phyloP scores from a whole-genome alignment of 2,888 invertebrate species.

The Camponotus fellah region DNA sequence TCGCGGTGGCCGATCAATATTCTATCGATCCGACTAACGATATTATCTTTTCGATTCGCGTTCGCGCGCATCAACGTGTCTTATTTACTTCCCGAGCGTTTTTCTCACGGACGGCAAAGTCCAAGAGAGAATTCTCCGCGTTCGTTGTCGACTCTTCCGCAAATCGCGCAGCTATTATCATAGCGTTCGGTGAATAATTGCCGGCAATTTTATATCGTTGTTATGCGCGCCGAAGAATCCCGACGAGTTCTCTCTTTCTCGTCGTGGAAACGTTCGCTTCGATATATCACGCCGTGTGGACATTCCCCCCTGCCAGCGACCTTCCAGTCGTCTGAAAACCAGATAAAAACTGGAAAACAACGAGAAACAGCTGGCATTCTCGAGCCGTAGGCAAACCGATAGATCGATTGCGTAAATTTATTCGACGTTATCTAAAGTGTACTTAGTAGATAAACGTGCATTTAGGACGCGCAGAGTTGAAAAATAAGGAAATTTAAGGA shows the following conservation, averaged over 20 bases:
- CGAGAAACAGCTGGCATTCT: background rate
- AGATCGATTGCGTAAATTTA: slow-evolving; percentile 10
- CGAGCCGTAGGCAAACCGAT: slow-evolving; percentile 22
- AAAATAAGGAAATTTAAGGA: background rate
- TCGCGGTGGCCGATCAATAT: slow-evolving; percentile 60
- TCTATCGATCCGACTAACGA: slow-evolving; percentile 59
- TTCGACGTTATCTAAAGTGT: slow-evolving; percentile 28
- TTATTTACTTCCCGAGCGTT: slow-evolving; percentile 70
- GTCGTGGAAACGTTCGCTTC: slow-evolving; percentile 23
- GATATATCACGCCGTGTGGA: slow-evolving; percentile 30
- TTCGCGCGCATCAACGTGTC: slow-evolving; percentile 69
- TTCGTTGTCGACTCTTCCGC: slow-evolving; percentile 73
- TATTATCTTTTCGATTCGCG: slow-evolving; percentile 52
- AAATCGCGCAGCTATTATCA: slow-evolving; percentile 72
- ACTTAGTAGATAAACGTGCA: background rate
- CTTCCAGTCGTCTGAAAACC: slow-evolving; percentile 39
- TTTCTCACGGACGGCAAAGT: slow-evolving; percentile 70
- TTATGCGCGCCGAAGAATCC: slow-evolving; percentile 28
- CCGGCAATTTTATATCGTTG: slow-evolving; percentile 54
- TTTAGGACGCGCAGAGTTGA: slow-evolving; percentile 13
- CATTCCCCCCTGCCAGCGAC: background rate
- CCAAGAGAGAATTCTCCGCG: slow-evolving; percentile 68
- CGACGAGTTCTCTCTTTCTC: slow-evolving; percentile 3
- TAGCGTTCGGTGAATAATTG: slow-evolving; percentile 72
- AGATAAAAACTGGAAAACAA: slow-evolving; percentile 38